A percentile compares a stretch with the other conserved stretches of the same genome.
These are phyloP conservation scores for Cataglyphis albicans DNA, from an alignment of 2,888 invertebrate genomes.

Conservation along the genomic window DNA sequence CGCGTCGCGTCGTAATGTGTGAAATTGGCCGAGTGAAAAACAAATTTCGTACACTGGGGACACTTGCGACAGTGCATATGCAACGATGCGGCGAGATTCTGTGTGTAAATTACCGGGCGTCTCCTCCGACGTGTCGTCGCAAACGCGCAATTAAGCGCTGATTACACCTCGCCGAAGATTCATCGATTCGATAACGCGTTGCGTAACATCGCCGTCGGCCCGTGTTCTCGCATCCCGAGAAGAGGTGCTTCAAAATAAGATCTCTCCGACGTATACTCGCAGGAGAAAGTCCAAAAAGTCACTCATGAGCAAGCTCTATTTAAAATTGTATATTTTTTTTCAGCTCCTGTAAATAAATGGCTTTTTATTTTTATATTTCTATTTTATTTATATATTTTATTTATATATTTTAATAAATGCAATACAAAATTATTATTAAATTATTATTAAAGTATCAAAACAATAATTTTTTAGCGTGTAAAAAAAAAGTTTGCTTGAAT, in stretches of 20 bases:
- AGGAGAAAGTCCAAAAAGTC: slow-evolving; percentile 49
- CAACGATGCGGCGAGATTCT: not conserved
- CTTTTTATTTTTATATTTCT: not conserved
- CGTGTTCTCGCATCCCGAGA: slow-evolving; percentile 38
- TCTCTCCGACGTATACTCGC: slow-evolving; percentile 26
- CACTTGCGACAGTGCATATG: not conserved
- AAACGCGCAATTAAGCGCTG: slow-evolving; percentile 38
- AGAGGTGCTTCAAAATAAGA: slow-evolving; percentile 40
- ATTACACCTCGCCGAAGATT: slow-evolving; percentile 37
- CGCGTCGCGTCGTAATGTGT: slow-evolving; percentile 7
- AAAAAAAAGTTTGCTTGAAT: not conserved
- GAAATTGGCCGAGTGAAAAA: slow-evolving; percentile 34
- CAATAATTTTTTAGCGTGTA: not conserved
- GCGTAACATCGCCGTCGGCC: slow-evolving; percentile 36
- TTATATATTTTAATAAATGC: not conserved
- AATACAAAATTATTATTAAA: slow-evolving; percentile 6
- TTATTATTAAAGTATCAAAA: not conserved
- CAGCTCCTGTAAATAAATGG: not conserved
- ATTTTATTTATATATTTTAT: not conserved
- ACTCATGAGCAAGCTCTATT: not conserved
- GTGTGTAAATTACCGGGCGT: slow-evolving; percentile 22
- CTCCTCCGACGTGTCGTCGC: slow-evolving; percentile 43
- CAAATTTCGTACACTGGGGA: slow-evolving; percentile 9
- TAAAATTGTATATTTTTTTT: not conserved
- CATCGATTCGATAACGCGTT: slow-evolving; percentile 51